Base-by-base conservation (phyloP, 2,888 invertebrate genomes). In the Cryptocephalus primarius region DNA sequence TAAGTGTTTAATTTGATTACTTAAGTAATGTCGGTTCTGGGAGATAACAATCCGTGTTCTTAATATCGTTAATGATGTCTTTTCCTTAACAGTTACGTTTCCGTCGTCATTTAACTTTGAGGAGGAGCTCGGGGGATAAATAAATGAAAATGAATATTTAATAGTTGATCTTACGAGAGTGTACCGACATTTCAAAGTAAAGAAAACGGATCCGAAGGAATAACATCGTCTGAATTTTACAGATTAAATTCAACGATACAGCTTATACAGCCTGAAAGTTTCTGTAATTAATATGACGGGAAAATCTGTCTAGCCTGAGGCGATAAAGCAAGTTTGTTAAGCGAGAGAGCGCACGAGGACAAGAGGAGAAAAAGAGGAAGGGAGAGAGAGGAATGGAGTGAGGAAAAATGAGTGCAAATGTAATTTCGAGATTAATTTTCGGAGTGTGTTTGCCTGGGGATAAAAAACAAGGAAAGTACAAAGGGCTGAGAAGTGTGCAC, bases 371-470 rank as follows among this genome's bases (percentile, higher is more conserved):
- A 41, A 41, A n/a, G 9, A 1, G 33, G 6, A 12, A 10, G 31
- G 40, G 31, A 32, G 40, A n/a, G 32, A 33, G 44, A 31, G 42
- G 41, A 47, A 48, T 66, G 72, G 67, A 73, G 74, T 52, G 52
- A 54, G 51, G 49, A 54, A 75, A 74, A 74, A 74, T 73, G 68
- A 68, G 70, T 72, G 72, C 74, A 75, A 75, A 75, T 75, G 74
- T 74, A 75, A 72, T 75, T 75, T 75, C 73, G 72, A 75, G 75
- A 75, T 76, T 75, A 75, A 75, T 75, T 62, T 59, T 55, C 55
- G 55, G 52, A 58, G 57, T 59, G 59, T 57, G 53, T 60, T 59
- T 59, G 60, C 59, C 56, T 46, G 48, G 49, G 56, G 57, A 54
- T 55, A 53, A 54, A 54, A 55, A 55, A 56, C 53, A 56, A 51